Base-by-base conservation (phyloP, 2,113 vertebrate species). In the Anthoscopus minutus region DNA sequence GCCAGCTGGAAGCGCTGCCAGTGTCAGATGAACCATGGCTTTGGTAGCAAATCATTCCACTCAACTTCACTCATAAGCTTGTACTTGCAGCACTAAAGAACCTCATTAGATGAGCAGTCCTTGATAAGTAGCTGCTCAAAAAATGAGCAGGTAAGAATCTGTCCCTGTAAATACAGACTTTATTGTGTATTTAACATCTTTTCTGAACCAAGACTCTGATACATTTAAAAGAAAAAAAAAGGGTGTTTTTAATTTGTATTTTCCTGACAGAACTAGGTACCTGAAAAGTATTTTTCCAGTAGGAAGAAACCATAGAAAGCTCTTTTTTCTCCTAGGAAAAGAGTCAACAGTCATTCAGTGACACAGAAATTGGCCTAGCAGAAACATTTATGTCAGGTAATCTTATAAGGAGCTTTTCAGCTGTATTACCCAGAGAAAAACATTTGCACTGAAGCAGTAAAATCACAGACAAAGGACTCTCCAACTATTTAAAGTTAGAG, bases 331-430 rank as follows among this genome's bases (percentile, higher is more conserved):
- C 47, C 44, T 48, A 70, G 67, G n/a, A 58, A 74, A 94, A 76
- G 22, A 88, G 47, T 83, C 85, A 80, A 83, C 67, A 83, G 51
- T 87, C 88, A 95, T 95, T 84, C 86, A 91, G 45, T 57, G 57
- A 33, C 42, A 94, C 38, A 57, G 76, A 76, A 96, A 96, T 93
- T 27, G 35, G 65, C 81, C 88, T 91, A 85, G 65, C 27, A 76
- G 91, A 85, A 92, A 22, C 62, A 85, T 84, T 97, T 95, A 72
- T 89, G 74, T 81, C 92, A 96, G 67, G 71, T 96, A 96, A 97
- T 82, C 78, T 90, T 95, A 92, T 81, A 92, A 95, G 94, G 81
- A 95, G 78, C 91, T 88, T 84, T 95, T 86, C 82, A 93, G 78
- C 62, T 89, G 42, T 79, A 81, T 85, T 96, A 90, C 80, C 45